A percentile compares a stretch with the other conserved stretches of the same genome.
Evolutionary conservation across 2,113 vertebrate species (phyloP).

Genomic region (Microtus montanus): DNA sequence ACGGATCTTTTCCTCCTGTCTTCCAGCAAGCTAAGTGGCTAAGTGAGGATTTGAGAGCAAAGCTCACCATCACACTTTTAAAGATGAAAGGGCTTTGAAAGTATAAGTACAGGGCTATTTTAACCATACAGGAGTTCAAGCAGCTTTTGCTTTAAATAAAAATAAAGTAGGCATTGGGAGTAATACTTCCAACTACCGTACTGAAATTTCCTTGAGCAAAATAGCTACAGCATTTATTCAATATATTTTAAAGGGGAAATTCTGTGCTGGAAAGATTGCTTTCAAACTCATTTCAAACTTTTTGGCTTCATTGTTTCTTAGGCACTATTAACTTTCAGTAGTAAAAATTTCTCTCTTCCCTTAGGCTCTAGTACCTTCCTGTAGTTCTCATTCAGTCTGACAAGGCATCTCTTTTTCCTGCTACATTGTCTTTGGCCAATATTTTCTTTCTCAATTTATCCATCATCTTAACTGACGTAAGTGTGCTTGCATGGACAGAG

Average conservation of each 20-base stretch:
- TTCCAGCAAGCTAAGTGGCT: background rate
- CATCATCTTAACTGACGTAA: background rate
- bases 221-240: background rate
- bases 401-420: background rate
- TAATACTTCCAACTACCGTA: background rate
- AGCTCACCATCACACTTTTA: background rate
- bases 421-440: background rate
- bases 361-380: background rate
- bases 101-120: background rate
- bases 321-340: background rate
- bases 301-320: background rate
- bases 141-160: background rate
- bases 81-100: background rate
- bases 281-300: background rate
- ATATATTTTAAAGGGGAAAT: background rate
- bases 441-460: background rate
- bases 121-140: background rate
- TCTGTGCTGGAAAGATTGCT: background rate
- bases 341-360: background rate
- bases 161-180: background rate
- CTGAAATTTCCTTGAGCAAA: slow-evolving; percentile 10
- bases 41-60: background rate
- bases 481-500: background rate
- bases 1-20: background rate
- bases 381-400: background rate